Evolutionary conservation across 2,888 invertebrate species (phyloP).

Genomic region (Bugula neritina): DNA sequence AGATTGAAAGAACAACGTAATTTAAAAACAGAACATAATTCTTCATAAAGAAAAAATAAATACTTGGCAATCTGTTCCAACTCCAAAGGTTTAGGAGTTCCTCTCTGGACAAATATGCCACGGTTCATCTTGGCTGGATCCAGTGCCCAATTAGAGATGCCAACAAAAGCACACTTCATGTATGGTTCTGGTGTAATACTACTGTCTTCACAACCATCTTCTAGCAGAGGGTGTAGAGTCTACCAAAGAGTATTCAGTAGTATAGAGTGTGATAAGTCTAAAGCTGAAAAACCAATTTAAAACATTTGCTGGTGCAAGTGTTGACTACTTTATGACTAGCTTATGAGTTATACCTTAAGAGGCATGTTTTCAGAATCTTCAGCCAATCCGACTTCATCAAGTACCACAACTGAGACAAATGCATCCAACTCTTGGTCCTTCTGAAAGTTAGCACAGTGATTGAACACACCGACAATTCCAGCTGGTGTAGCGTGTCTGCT

Average conservation of each 20-base stretch:
- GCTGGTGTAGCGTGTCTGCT: conserved; percentile 30
- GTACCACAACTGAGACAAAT: conserved; percentile 31
- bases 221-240: conserved; percentile 32
- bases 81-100: conserved; percentile 11
- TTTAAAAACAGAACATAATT: no score
- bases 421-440: conserved; percentile 20
- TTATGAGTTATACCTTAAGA: conserved; percentile 32
- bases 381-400: conserved; percentile 32
- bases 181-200: conserved; percentile 28
- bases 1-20: no score
- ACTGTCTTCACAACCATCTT: conserved; percentile 29
- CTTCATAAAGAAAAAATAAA: no score
- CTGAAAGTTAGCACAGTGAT: conserved; percentile 30
- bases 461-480: conserved; percentile 29
- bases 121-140: conserved; percentile 28
- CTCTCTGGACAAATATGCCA: conserved; percentile 27
- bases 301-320: no score
- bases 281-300: no score
- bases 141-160: conserved; percentile 30
- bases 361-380: conserved; percentile 32
- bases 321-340: no score
- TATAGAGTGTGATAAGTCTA: no score
- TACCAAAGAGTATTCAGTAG: no score
- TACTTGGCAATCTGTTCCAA: conserved; percentile 22
- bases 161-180: conserved; percentile 32